Evolutionary conservation across 1,140 invertebrate species (phyloP).

Genomic region (Elymnias hypermnestra): DNA sequence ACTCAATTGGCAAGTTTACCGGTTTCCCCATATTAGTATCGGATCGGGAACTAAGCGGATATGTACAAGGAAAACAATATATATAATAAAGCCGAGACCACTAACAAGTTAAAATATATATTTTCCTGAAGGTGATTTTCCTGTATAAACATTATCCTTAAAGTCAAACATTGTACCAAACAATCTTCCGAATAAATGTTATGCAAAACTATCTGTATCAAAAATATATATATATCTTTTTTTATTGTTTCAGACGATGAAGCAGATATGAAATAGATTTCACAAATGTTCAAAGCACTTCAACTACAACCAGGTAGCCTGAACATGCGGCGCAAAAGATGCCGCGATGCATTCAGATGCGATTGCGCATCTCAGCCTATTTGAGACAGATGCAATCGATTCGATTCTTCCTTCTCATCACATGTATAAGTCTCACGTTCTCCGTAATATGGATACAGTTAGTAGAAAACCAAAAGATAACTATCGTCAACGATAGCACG

Average conservation of each 20-base stretch:
- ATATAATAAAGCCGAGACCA: too few relatives aligned
- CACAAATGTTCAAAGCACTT: background rate
- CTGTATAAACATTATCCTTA: too few relatives aligned
- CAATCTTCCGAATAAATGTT: too few relatives aligned
- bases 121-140: too few relatives aligned
- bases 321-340: slow-evolving; percentile 36
- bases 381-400: slow-evolving; percentile 30
- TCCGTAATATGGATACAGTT: slow-evolving; percentile 39
- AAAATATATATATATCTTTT: too few relatives aligned
- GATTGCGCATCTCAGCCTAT: slow-evolving; percentile 16
- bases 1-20: too few relatives aligned
- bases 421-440: slow-evolving; percentile 34
- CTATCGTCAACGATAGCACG: slow-evolving; percentile 21
- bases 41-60: too few relatives aligned
- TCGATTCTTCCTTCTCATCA: slow-evolving; percentile 31
- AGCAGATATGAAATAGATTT: background rate
- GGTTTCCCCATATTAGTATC: too few relatives aligned
- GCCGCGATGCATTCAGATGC: slow-evolving; percentile 18
- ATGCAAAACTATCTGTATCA: too few relatives aligned
- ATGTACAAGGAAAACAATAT: too few relatives aligned
- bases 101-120: too few relatives aligned
- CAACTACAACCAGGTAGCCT: background rate
- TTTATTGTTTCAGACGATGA: background rate
- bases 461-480: slow-evolving; percentile 17
- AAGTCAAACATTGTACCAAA: too few relatives aligned